Conservation (phyloP, 2,113 vertebrate species). For the Narcine bancroftii region DNA sequence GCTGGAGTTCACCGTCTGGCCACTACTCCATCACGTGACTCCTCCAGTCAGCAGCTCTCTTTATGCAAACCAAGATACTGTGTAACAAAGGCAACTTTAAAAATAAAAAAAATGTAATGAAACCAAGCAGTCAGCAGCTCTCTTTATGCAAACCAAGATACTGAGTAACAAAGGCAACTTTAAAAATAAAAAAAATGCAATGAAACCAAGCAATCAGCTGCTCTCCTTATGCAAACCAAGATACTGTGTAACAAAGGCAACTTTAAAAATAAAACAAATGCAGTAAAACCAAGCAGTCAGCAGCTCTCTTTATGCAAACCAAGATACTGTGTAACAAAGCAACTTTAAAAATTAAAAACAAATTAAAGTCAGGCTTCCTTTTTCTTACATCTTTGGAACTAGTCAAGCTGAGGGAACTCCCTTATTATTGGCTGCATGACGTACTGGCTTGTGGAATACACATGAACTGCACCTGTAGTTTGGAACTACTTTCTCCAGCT, state of each 20-base stretch:
- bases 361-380: too few relatives aligned
- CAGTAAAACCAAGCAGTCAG: too few relatives aligned
- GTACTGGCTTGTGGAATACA: background rate
- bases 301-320: too few relatives aligned
- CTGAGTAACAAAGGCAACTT: background rate
- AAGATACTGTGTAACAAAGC: background rate
- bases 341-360: background rate
- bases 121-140: too few relatives aligned
- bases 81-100: background rate
- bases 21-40: too few relatives aligned
- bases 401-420: background rate
- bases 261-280: background rate
- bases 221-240: too few relatives aligned
- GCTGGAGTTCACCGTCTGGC: too few relatives aligned
- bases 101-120: background rate
- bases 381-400: background rate
- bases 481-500: background rate
- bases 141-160: too few relatives aligned
- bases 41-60: too few relatives aligned
- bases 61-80: too few relatives aligned
- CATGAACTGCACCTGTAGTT: slow-evolving; percentile 18
- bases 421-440: background rate
- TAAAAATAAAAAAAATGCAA: background rate
- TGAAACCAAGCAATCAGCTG: too few relatives aligned
- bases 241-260: background rate